Base-by-base conservation (phyloP, 2,888 invertebrate genomes). In the Odontocolon sp. region DNA sequence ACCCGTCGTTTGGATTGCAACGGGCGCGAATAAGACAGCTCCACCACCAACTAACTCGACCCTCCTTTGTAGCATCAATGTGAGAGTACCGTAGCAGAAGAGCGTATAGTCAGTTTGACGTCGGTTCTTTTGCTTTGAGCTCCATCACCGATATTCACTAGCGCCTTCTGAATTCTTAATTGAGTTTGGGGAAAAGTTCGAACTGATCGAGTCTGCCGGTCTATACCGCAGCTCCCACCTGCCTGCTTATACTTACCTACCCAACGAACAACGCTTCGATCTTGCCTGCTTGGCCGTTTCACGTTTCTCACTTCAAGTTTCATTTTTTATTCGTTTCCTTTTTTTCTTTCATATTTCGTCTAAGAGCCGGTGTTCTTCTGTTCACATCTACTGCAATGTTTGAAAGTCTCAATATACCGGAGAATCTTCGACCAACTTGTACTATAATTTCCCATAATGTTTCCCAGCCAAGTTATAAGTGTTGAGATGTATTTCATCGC, bases 81-180 rank as follows among this genome's bases (percentile, higher is more conserved):
- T 18, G 47, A 36, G 42, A 57, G 47, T 56, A 68, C 4, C 21
- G 31, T 6, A 18, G 3, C 4, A 16, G 11, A 16, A 26, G 33
- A 28, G 18, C 5, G 42, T 31, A 52, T 21, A 67, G n/a, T 26
- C 21, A 45, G 54, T 45, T 52, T 54, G 56, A 42, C 33, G 67
- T 47, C 45, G 45, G 23, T 57, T 56, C 23, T 47, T 68, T 57
- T n/a, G 33, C 67, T 33, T 9, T 40, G 50, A 2, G n/a, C 23
- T 45, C 47, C 47, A 33, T 47, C 47, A 16, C 14, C 28, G 28
- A 33, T 52, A 26, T 33, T 42, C 36, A 33, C 42, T 42, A 63
- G 45, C 61, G 47, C 68, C 68, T 74, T 68, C 36, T 36, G 61
- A 63, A 74, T 74, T 74, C 68, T 74, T 74, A 74, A 74, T 74